Evolutionary conservation across 2,797 vertebrate genomes (phyloP), one percentile per base, ranked within the genome.

Genomic region (Eutrigla gurnardus): DNA sequence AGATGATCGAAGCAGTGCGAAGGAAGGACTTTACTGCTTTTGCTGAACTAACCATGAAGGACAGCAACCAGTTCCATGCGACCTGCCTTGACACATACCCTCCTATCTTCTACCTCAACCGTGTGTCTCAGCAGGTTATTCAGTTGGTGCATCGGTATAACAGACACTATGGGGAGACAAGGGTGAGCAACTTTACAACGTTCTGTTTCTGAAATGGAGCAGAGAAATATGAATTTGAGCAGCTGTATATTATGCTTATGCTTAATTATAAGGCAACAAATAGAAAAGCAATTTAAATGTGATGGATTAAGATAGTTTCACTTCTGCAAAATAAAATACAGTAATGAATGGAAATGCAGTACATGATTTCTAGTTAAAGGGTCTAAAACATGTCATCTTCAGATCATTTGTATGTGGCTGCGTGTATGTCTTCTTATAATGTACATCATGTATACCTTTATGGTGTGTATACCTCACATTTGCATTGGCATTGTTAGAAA

Each of bases 61-160:
- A 99, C 92, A 99, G 98, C 90, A 99, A 99, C 93, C 98, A 99
- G 92, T 98, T 98, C 86, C 98, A 99, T 0, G 97, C 98, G 84
- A 98, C 95, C 60, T 99, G 98, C 88, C 94, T 99, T 2, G 98
- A 99, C 92, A 99, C 98, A n/a, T 97, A 96, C 83, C 98, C 97
- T 0, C 98, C 98, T 33, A 97, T 99, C 90, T 98, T 97, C 84
- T 99, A 99, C 93, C 96, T 99, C 61, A 98, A 77, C 0, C 94
- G 95, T 42, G 75, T 96, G 58, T 99, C 97, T 0, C 92, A 94
- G 40, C 93, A 70, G 42, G 84, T 99, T 85, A 96, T 99, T 53
- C 90, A 80, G 62, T 75, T 99, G 83, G 97, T 93, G 0, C 97
- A 99, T 82, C 85, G 93, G 68, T 99, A 96, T 88, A 99, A 99